A percentile compares a stretch with the other conserved stretches of the same genome.
Evolutionary conservation across 1,140 invertebrate genomes (phyloP).

Genomic region (Cyphomyrmex costatus): DNA sequence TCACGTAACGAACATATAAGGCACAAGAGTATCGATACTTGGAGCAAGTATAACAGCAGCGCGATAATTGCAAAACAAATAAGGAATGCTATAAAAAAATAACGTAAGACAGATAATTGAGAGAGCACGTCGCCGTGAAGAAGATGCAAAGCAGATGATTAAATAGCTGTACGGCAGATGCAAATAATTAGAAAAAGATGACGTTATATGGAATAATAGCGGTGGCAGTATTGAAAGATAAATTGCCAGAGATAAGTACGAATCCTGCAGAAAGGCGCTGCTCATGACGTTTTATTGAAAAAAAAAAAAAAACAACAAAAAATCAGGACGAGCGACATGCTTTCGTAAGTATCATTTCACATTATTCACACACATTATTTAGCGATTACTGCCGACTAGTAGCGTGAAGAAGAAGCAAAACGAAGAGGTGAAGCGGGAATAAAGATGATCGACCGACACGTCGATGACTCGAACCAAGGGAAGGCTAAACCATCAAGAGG

Average conservation of each 20-base stretch:
- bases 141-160: background rate
- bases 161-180: background rate
- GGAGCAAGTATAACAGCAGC: background rate
- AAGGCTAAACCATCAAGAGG: slow-evolving; percentile 65
- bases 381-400: background rate
- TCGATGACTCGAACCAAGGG: slow-evolving; percentile 34
- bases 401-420: background rate
- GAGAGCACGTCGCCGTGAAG: background rate
- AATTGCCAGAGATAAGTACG: background rate
- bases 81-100: background rate
- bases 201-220: background rate
- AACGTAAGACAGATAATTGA: background rate
- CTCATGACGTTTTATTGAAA: background rate
- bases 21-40: slow-evolving; percentile 1
- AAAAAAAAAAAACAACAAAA: background rate
- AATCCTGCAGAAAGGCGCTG: background rate
- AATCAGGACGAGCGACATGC: background rate
- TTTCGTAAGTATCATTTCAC: background rate
- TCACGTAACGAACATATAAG: slow-evolving; percentile 4
- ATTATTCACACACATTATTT: background rate
- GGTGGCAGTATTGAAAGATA: background rate
- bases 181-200: background rate
- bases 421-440: background rate
- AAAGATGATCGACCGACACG: slow-evolving; percentile 39
- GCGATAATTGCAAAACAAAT: background rate